Base-by-base conservation (phyloP, 1,140 invertebrate genomes). In the Cepaea nemoralis region DNA sequence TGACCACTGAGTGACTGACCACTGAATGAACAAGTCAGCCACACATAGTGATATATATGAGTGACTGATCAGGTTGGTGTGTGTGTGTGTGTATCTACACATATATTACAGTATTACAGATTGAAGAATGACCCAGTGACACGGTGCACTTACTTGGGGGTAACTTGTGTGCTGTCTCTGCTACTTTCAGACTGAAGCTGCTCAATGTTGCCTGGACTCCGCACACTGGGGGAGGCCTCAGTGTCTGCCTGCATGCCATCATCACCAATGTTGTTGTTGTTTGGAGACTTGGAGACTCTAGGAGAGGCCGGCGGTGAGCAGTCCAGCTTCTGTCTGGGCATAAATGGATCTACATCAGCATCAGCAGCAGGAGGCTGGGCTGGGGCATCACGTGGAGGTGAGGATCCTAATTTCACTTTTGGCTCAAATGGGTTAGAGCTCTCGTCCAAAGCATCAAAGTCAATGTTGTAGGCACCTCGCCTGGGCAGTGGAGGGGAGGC, bases 361-460 rank as follows among this genome's bases (percentile, higher is more conserved):
- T 67, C 63, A 16, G 19, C 39, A n/a, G 39, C 63, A 50, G 3
- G 31, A 19, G 42, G 0, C 39, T 27, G 22, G 16, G 48, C 6
- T 8, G 19, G 33, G 31, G 55, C 16, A n/a, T 1, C 3, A 31
- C 8, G 40, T 50, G 77, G 63, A 27, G 77, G 63, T 69, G 77
- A 79, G 35, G 76, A 79, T 12, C 63, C 63, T 37, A 79, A 27
- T 45, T 79, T 79, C 0, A 69, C 16, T 69, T 69, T 79, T 67
- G 77, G 35, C 33, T 67, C 59, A 69, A 79, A 79, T 67, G 77
- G 77, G 27, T 78, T 79, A 1, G 27, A 5, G 19, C 27, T 40
- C 24, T 79, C 77, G 69, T 79, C 77, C 27, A 79, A 31, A 33
- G 59, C 33, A 48, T 79, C 77, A 79, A 79, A 79, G 66, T 79